Evolutionary conservation across 1,140 invertebrate species (phyloP).

Genomic region (Rhyzopertha dominica): DNA sequence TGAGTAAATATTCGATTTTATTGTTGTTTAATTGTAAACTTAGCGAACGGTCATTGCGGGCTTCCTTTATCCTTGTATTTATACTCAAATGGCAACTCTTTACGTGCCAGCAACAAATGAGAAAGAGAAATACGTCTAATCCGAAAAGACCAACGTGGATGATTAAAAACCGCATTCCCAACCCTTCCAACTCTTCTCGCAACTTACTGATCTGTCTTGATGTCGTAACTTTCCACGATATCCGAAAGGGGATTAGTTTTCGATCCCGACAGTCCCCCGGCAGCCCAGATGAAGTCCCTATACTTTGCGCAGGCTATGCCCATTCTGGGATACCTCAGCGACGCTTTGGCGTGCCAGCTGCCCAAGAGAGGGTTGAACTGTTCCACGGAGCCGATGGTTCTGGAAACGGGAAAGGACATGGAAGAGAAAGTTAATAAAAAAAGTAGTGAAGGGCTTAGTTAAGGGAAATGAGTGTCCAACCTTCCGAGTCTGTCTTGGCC

Average conservation of each 20-base stretch:
- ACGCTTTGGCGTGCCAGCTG: conserved; percentile 51
- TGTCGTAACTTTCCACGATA: conserved; percentile 58
- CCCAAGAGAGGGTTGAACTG: conserved; percentile 51
- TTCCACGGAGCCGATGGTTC: conserved; percentile 55
- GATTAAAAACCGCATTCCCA: background rate
- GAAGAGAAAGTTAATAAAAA: no score
- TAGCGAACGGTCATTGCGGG: no score
- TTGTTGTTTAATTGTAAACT: no score
- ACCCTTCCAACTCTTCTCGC: background rate
- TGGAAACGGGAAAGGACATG: no score
- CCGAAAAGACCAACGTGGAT: background rate
- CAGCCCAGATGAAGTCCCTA: conserved; percentile 58
- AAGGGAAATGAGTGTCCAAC: no score
- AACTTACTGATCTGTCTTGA: conserved; percentile 52
- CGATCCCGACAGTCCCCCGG: conserved; percentile 58
- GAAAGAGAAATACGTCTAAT: no score
- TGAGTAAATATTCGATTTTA: no score
- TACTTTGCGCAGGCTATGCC: conserved; percentile 54
- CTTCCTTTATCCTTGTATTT: no score
- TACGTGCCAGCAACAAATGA: no score
- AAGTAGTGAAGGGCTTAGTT: no score
- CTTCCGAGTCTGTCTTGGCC: conserved; percentile 56
- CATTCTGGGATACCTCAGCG: conserved; percentile 52
- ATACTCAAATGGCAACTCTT: no score
- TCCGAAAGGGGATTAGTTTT: conserved; percentile 49